phyloP scores from a whole-genome alignment of 2,797 vertebrate genomes.

The Brachyrhaphis roseni region DNA sequence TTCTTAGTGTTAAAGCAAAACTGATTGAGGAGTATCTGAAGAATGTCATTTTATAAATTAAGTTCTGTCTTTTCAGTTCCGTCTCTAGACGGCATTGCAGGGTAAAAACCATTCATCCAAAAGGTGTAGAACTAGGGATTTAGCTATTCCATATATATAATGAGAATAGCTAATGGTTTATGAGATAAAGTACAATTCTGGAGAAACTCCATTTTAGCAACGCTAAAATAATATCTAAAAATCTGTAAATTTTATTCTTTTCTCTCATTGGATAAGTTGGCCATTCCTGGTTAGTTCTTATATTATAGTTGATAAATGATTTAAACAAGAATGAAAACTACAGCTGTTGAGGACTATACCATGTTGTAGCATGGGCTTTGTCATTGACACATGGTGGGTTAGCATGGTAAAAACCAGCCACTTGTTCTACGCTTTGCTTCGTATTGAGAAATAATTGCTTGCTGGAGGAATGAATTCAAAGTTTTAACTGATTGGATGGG shows the following conservation, averaged over 20 bases:
- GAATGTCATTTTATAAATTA: neutral
- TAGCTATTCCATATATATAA: neutral
- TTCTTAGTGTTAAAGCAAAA: neutral
- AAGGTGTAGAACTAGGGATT: neutral
- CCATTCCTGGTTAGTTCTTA: neutral
- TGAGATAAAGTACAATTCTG: neutral
- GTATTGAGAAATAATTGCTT: neutral
- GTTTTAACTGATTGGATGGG: neutral
- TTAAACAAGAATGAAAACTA: neutral
- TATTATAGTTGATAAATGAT: neutral
- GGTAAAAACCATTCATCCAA: neutral
- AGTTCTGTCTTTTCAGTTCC: neutral
- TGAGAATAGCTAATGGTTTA: neutral
- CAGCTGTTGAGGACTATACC: neutral
- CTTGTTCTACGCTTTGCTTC: neutral
- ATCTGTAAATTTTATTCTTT: neutral
- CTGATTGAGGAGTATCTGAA: neutral
- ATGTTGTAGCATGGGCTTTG: neutral
- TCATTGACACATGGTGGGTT: neutral
- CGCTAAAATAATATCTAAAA: neutral
- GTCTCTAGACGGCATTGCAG: neutral
- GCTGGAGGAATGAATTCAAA: neutral
- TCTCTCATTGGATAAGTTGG: neutral
- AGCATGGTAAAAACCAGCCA: too few species aligned
- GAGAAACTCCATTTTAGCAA: neutral